Evolutionary conservation across 1,140 invertebrate species (phyloP).

Genomic region (Tetragnatha versicolor): DNA sequence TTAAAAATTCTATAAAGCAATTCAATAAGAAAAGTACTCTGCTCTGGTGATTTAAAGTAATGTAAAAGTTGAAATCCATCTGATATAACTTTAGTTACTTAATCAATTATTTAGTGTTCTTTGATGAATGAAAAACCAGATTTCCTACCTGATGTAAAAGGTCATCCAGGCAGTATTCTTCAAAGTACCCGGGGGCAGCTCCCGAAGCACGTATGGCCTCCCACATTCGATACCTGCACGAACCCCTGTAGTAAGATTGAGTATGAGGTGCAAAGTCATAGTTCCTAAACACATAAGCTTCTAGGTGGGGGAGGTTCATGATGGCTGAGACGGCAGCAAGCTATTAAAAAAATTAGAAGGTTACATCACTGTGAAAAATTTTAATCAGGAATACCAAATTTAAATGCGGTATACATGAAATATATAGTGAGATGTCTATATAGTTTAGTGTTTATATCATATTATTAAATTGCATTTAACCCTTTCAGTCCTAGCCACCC

Average conservation of each 20-base stretch:
- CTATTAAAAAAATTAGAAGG: conserved; percentile 65
- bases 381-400: neutral
- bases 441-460: too few relatives aligned
- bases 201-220: conserved; percentile 89
- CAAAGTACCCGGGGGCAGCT: conserved; percentile 91
- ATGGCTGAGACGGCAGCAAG: conserved; percentile 81
- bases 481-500: too few relatives aligned
- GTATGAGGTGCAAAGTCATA: conserved; percentile 80
- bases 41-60: too few relatives aligned
- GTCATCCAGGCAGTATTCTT: conserved; percentile 80
- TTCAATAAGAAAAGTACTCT: too few relatives aligned
- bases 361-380: neutral
- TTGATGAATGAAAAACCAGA: too few relatives aligned
- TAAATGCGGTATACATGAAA: neutral
- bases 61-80: too few relatives aligned
- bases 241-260: conserved; percentile 81
- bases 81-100: too few relatives aligned
- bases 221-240: conserved; percentile 78
- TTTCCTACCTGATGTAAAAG: conserved; percentile 79
- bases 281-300: conserved; percentile 89
- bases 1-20: too few relatives aligned
- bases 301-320: conserved; percentile 79
- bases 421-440: too few relatives aligned
- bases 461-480: too few relatives aligned
- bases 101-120: too few relatives aligned